Evolutionary conservation across 2,113 vertebrate species (phyloP).

Genomic region (Scalopus aquaticus): DNA sequence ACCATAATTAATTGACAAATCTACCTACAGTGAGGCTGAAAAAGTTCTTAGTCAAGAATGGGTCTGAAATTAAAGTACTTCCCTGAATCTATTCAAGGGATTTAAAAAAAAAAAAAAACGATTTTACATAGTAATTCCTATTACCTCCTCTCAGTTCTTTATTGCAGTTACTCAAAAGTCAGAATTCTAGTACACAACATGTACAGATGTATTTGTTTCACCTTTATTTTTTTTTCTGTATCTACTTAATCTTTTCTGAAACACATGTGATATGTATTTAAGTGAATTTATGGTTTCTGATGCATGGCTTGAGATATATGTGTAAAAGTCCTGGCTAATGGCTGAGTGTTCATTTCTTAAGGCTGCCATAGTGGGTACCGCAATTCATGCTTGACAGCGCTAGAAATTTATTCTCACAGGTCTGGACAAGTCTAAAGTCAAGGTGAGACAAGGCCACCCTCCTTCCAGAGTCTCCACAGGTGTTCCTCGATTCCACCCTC

Average conservation of each 20-base stretch:
- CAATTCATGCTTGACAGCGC: background rate
- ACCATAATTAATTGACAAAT: background rate
- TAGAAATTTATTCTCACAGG: background rate
- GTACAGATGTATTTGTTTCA: background rate
- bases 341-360: background rate
- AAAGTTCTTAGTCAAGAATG: background rate
- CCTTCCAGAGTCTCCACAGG: too few relatives aligned
- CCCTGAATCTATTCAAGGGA: background rate
- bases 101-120: background rate
- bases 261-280: background rate
- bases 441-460: background rate
- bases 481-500: background rate
- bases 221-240: background rate
- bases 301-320: background rate
- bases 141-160: background rate
- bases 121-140: background rate
- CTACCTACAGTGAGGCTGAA: background rate
- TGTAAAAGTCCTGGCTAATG: background rate
- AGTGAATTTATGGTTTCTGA: background rate
- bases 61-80: background rate
- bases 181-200: background rate
- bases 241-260: background rate
- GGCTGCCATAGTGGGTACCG: background rate
- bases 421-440: background rate
- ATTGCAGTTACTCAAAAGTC: background rate